phyloP scores from a whole-genome alignment of 64 coral and sea anemone genomes.

The Dendronephthya gigantea region DNA sequence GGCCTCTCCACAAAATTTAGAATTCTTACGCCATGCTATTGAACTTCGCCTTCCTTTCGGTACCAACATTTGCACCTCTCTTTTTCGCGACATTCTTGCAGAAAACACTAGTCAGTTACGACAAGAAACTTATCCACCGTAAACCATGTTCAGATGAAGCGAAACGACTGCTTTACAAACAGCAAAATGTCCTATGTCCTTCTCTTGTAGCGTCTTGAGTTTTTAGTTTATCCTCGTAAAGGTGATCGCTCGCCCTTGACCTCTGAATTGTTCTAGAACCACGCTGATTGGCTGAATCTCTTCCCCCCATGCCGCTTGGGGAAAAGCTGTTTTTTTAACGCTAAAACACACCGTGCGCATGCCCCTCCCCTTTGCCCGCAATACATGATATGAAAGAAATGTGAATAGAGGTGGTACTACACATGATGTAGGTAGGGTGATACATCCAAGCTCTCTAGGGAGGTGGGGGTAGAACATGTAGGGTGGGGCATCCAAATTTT shows the following conservation, averaged over 20 bases:
- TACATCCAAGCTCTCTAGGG: too few relatives aligned
- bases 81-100: background rate
- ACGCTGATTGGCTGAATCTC: background rate
- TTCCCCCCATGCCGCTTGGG: background rate
- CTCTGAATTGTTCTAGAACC: background rate
- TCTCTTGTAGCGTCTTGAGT: background rate
- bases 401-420: too few relatives aligned
- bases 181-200: background rate
- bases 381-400: background rate
- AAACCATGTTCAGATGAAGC: background rate
- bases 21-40: background rate
- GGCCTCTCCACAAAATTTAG: slow-evolving; percentile 36
- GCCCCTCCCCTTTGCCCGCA: background rate
- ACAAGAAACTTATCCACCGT: background rate
- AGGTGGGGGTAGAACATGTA: too few relatives aligned
- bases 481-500: too few relatives aligned
- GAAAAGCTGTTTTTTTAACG: background rate
- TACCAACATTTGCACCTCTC: background rate
- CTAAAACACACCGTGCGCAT: background rate
- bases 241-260: slow-evolving; percentile 1
- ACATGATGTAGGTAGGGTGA: too few relatives aligned
- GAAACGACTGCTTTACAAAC: background rate
- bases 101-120: background rate
- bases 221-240: background rate
- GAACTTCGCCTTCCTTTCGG: background rate